Percentiles rank a stretch among this genome's conserved stretches.
phyloP scores from a whole-genome alignment of 2,888 invertebrate species.

The Meloe dianella region DNA sequence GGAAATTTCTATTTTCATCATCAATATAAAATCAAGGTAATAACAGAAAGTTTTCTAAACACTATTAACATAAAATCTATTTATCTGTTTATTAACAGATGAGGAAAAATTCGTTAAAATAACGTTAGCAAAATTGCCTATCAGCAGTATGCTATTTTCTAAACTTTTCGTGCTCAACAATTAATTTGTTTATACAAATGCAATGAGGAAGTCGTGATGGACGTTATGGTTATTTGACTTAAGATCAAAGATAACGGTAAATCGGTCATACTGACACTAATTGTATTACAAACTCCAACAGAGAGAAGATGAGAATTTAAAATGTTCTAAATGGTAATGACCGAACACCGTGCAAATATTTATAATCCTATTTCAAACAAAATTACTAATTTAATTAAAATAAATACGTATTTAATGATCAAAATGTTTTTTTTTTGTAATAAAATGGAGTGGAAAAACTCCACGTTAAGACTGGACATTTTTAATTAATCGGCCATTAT shows the following conservation, averaged over 20 bases:
- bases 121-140: neutral
- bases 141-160: neutral
- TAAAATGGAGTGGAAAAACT: neutral
- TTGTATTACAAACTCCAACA: constrained; percentile 5
- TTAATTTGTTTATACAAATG: constrained; percentile 32
- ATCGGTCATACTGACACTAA: constrained; percentile 13
- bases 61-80: constrained; percentile 1
- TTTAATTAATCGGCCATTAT: constrained; percentile 15
- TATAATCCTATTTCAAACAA: neutral
- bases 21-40: neutral
- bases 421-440: no score
- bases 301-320: neutral
- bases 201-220: constrained; percentile 31
- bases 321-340: neutral
- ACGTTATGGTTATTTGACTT: constrained; percentile 19
- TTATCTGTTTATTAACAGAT: neutral
- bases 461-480: neutral
- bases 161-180: constrained; percentile 23
- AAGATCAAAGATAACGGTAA: constrained; percentile 16
- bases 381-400: no score
- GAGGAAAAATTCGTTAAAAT: neutral
- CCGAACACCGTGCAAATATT: neutral
- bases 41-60: constrained; percentile 1
- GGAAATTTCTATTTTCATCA: neutral
- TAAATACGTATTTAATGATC: no score